Base-by-base conservation (phyloP, 2,797 vertebrate species). In the Cetoscarus ocellatus region DNA sequence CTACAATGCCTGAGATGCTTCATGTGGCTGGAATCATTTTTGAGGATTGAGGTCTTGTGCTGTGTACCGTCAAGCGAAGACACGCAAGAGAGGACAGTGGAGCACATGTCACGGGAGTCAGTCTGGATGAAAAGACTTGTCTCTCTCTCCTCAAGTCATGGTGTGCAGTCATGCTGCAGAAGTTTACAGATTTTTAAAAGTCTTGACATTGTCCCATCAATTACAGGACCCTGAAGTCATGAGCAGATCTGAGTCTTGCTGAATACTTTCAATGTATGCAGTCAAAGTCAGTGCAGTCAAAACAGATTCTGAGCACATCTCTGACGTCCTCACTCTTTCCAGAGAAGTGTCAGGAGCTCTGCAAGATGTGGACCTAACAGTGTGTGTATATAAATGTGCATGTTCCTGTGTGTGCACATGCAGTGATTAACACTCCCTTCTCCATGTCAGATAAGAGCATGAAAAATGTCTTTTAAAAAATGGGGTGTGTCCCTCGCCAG, bases 401-500 rank as follows among this genome's bases (percentile, higher is more conserved):
- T 36, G 65, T 38, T 40, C 17, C 15, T 61, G 50, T 54, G 65
- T 54, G 61, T 72, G 70, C 61, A 63, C 36, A 27, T 51, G 67
- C 48, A 48, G 73, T 90, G 79, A 88, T 83, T 84, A 87, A 88
- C 78, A 52, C 63, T 63, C 82, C 73, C 58, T 57, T 85, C 80
- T 87, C 42, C 1, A 49, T 85, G 89, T 92, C 91, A 91, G 90
- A 91, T 90, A 81, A 91, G 92, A 91, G 88, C 70, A 69, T 91
- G 83, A 90, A 82, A 89, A 87, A 91, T 89, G 78, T 62, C 48
- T 68, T 12, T 65, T 56, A 75, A 51, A 39, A 65, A 70, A 67
- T 17, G 14, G 17, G 89, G 88, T 12, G 80, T 90, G 60, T 80
- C 85, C 80, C 60, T 78, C 38, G 62, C 75, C 70, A 83, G 83